phyloP scores from a whole-genome alignment of 2,888 invertebrate species.

The Dolichomitus sp. region DNA sequence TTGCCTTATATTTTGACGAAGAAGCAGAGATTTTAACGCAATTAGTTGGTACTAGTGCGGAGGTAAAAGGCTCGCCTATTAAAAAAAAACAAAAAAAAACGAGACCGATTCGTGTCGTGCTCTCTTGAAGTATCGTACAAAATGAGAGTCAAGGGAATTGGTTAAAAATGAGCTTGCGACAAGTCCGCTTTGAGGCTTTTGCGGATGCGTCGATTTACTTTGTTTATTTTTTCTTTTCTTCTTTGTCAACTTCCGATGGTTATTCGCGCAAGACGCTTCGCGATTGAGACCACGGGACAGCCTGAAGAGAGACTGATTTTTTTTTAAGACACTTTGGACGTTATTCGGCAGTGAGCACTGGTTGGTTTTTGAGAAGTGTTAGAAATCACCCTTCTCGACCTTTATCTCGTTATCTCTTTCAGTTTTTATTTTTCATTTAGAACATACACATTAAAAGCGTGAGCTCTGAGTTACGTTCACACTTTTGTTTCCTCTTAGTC shows the following conservation, averaged over 20 bases:
- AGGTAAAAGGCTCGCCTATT: not conserved
- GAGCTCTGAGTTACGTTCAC: not conserved
- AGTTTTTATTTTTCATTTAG: not conserved
- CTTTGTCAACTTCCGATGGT: not conserved
- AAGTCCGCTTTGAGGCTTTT: slow-evolving; percentile 1
- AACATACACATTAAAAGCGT: slow-evolving; percentile 16
- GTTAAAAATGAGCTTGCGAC: slow-evolving; percentile 36
- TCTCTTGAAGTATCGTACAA: slow-evolving; percentile 33
- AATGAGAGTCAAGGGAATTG: slow-evolving; percentile 30
- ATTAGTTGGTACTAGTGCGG: not conserved
- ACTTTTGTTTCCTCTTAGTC: slow-evolving; percentile 22
- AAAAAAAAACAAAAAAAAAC: not conserved
- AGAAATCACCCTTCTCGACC: slow-evolving; percentile 16
- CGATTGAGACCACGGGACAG: slow-evolving; percentile 27
- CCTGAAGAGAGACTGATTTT: slow-evolving; percentile 55
- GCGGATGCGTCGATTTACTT: slow-evolving; percentile 6
- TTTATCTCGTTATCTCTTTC: slow-evolving; percentile 15
- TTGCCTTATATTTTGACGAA: not conserved
- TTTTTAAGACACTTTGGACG: slow-evolving; percentile 70
- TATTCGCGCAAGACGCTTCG: slow-evolving; percentile 4
- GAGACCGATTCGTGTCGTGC: slow-evolving; percentile 38
- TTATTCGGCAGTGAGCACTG: slow-evolving; percentile 71
- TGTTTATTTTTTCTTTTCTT: not conserved
- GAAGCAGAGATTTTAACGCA: not conserved
- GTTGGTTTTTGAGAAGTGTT: slow-evolving; percentile 60